Evolutionary conservation across 2,113 vertebrate species (phyloP), one percentile per base, ranked within the genome.

Genomic region (Beaufortia kweichowensis): DNA sequence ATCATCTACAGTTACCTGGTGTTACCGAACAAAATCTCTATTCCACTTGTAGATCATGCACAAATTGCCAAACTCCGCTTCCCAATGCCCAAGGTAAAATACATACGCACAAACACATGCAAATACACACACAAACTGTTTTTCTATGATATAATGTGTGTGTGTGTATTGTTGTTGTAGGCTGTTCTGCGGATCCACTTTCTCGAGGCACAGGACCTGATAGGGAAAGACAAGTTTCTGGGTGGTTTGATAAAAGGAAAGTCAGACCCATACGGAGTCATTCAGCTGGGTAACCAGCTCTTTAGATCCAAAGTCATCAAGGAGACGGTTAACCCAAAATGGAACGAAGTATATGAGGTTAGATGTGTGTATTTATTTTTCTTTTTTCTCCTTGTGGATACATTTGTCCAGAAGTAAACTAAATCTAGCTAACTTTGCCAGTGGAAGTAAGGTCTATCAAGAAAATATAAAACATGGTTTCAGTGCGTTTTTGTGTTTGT

Each of bases 301-400:
- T 95, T 96, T 87, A 91, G 95, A 82, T 98, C 94, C 88, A 97
- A 96, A 83, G 92, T 95, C 81, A 92, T 98, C 85, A 94, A 96
- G 77, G 94, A 98, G 79, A 95, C 87, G n/a, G 80, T 97, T 12
- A 88, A 94, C 81, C 97, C 97, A 0, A 95, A 93, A 23, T 99
- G 97, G 97, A 95, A 95, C 67, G 96, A 98, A 83, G 95, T 99
- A 3, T 96, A 94, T 59, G 97, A 99, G 96, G 97, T 98, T 39
- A 41, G 43, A 6, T 4, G 9, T 39, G 21, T 43, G 41, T 75
- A 61, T 56, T 66, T 11, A 10, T 10, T 10, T 39, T 10, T 39
- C 8, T 1, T 11, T 35, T 39, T 39, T 39, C n/a, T n/a, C n/a
- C n/a, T n/a, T n/a, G n/a, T 10, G 35, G 35, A 39, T 39, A 39